phyloP scores from a whole-genome alignment of 2,888 invertebrate genomes.

The Apocheima hispidaria region DNA sequence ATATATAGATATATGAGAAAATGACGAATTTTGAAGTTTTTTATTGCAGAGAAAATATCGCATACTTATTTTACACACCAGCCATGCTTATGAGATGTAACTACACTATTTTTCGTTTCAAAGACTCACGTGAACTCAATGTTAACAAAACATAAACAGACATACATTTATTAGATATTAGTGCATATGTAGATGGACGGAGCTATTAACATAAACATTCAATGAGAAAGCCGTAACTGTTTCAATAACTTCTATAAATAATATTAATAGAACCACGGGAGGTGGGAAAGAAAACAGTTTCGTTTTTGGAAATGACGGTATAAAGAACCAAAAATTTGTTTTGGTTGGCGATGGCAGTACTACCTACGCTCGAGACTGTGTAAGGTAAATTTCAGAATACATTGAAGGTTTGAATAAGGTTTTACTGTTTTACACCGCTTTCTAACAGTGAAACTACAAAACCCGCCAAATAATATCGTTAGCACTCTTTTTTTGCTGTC shows the following conservation, averaged over 20 bases:
- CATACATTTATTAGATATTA: constrained; percentile 12
- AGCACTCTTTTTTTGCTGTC: no score
- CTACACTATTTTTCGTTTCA: neutral
- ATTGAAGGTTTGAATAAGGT: neutral
- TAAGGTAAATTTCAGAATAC: neutral
- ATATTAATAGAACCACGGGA: constrained; percentile 16
- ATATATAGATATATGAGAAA: no score
- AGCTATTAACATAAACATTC: constrained; percentile 35
- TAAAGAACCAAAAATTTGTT: neutral
- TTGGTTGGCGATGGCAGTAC: neutral
- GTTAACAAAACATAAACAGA: constrained; percentile 7
- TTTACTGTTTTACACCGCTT: no score
- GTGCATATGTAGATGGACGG: constrained; percentile 22
- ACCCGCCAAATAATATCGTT: no score
- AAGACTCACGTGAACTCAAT: neutral
- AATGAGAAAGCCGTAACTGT: constrained; percentile 29
- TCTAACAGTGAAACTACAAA: no score
- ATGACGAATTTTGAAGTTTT: no score
- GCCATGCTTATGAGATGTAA: neutral
- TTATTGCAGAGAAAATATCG: no score
- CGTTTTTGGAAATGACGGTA: constrained; percentile 4
- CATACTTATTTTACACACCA: no score
- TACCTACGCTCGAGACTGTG: neutral
- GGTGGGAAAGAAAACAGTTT: constrained; percentile 12
- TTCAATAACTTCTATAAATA: constrained; percentile 23